Percentiles rank a stretch among this genome's conserved stretches.
phyloP scores from a whole-genome alignment of 2,113 vertebrate species.

The Psilopogon haemacephalus region DNA sequence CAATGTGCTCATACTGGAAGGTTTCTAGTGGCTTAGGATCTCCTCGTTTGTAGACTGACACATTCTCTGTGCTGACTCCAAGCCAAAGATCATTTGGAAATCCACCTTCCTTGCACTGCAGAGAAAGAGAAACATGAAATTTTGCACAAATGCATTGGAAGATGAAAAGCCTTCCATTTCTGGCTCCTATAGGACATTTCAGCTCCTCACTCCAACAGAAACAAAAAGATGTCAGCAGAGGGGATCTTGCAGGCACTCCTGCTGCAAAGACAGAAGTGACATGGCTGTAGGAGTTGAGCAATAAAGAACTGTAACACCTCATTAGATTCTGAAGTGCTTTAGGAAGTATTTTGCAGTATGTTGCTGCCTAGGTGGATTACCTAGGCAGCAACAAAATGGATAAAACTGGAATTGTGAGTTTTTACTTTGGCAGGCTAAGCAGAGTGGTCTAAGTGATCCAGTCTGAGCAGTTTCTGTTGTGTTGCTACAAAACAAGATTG shows the following conservation, averaged over 20 bases:
- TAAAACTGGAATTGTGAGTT: not conserved
- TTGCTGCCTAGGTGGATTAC: too few species aligned
- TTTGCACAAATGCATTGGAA: not conserved
- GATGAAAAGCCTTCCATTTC: not conserved
- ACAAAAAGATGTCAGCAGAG: not conserved
- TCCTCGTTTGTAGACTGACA: constrained; percentile 87
- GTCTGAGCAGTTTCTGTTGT: not conserved
- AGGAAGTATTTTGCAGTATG: too few species aligned
- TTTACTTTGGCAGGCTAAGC: not conserved
- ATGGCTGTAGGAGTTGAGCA: not conserved
- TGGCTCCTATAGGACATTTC: not conserved
- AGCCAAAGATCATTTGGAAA: constrained; percentile 92
- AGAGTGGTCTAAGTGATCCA: not conserved
- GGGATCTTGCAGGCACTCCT: not conserved
- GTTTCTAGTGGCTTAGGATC: constrained; percentile 87
- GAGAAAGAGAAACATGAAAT: not conserved
- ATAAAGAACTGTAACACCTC: not conserved
- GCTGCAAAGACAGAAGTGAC: not conserved
- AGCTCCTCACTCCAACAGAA: not conserved
- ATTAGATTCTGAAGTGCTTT: not conserved
- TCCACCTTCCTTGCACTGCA: constrained; percentile 91
- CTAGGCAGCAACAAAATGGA: not conserved
- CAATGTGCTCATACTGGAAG: constrained; percentile 88
- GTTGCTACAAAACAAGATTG: not conserved
- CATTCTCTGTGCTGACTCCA: constrained; percentile 86